These are phyloP conservation scores for Pimpla rufipes DNA, from an alignment of 2,888 invertebrate species.

Conservation along the genomic window DNA sequence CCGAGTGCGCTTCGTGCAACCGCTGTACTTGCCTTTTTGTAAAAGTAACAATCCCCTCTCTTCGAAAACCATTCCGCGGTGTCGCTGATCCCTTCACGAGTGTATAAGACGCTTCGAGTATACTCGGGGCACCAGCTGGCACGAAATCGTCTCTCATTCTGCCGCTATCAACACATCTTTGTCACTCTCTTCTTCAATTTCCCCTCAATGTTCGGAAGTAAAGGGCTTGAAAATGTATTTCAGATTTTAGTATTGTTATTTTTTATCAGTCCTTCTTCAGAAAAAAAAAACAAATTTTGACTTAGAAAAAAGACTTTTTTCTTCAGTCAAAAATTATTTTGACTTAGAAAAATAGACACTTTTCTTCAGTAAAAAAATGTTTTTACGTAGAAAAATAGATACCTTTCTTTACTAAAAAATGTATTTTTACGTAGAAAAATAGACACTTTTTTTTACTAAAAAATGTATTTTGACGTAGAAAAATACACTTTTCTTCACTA, in stretches of 20 bases:
- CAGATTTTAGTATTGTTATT: neutral
- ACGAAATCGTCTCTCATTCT: neutral
- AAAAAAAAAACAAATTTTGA: neutral
- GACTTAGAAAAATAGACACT: too few species aligned
- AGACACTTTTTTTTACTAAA: too few species aligned
- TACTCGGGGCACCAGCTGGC: neutral
- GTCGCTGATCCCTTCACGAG: slow-evolving; percentile 17
- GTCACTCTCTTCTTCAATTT: neutral
- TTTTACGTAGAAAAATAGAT: too few species aligned
- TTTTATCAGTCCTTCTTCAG: neutral
- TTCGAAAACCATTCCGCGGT: neutral
- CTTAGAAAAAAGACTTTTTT: too few species aligned
- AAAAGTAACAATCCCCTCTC: slow-evolving; percentile 12
- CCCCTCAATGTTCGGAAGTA: neutral
- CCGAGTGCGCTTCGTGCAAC: neutral
- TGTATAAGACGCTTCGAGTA: slow-evolving; percentile 10
- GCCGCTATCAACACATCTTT: neutral
- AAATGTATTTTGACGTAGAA: too few species aligned
- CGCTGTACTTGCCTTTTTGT: slow-evolving; percentile 21
- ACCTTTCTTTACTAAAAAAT: too few species aligned
- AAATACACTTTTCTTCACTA: too few species aligned
- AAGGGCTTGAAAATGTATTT: neutral
- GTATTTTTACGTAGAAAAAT: too few species aligned
- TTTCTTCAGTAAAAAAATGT: too few species aligned
- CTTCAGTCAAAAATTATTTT: too few species aligned